Conservation (phyloP, 2,797 vertebrate species). For the Heterohyrax brucei region DNA sequence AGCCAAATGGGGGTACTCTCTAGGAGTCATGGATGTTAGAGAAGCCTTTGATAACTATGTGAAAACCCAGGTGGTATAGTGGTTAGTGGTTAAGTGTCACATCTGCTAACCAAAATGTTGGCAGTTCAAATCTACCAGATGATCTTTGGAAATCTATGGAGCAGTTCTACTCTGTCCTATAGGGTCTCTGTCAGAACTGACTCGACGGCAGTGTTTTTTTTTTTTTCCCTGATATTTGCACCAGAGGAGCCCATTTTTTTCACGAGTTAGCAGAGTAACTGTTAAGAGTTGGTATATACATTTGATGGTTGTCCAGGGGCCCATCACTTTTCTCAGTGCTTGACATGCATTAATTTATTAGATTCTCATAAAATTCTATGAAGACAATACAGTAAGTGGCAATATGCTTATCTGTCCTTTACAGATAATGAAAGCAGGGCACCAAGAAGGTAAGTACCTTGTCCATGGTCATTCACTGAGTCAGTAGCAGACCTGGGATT, state of each 20-base stretch:
- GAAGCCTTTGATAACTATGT: not conserved
- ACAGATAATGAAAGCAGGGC: not conserved
- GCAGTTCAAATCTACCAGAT: no score
- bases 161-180: no score
- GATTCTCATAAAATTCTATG: not conserved
- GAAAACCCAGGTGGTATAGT: no score
- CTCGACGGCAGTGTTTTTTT: no score
- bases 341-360: not conserved
- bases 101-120: no score
- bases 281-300: not conserved
- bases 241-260: not conserved
- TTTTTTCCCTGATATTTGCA: not conserved
- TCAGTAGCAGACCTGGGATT: not conserved
- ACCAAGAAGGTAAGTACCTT: not conserved
- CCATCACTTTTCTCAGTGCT: not conserved
- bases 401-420: not conserved
- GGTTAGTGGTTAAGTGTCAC: no score
- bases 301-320: not conserved
- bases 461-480: constrained; percentile 38
- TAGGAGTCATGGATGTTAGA: not conserved
- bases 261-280: not conserved
- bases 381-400: not conserved
- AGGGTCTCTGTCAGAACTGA: no score
- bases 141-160: no score
- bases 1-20: not conserved